A percentile compares a stretch with the other conserved stretches of the same genome.
Evolutionary conservation across 2,888 invertebrate genomes (phyloP).

Genomic region (Linnaemya tessellans): DNA sequence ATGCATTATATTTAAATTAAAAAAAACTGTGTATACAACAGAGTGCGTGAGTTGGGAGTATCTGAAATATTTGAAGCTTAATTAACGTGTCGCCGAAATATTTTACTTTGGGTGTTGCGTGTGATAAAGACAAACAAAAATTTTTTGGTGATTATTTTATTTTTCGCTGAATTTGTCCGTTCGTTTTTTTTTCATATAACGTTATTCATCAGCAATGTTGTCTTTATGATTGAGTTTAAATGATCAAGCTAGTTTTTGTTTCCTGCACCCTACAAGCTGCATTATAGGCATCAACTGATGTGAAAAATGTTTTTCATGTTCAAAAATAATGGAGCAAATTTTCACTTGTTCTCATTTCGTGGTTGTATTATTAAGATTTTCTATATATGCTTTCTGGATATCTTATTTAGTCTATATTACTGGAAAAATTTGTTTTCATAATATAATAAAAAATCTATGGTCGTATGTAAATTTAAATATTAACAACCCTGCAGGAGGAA

Average conservation of each 20-base stretch:
- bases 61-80: conserved; percentile 52
- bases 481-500: no score
- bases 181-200: conserved; percentile 19
- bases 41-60: conserved; percentile 47
- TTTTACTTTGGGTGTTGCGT: conserved; percentile 64
- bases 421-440: no score
- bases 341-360: no score
- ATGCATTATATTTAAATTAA: conserved; percentile 60
- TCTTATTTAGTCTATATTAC: no score
- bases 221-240: conserved; percentile 43
- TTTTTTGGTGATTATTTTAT: conserved; percentile 9
- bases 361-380: no score
- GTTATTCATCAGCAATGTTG: conserved; percentile 38
- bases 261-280: conserved; percentile 9
- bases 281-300: background rate
- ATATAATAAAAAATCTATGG: no score
- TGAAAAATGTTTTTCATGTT: no score
- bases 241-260: conserved; percentile 1
- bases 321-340: no score
- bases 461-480: no score
- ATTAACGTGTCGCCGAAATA: conserved; percentile 70
- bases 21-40: background rate
- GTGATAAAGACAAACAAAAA: conserved; percentile 56
- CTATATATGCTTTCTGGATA: no score
- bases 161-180: background rate